Percentiles rank a stretch among this genome's conserved stretches.
Conservation (phyloP, 2,888 invertebrate species). For the Meteorus cinctellus region DNA sequence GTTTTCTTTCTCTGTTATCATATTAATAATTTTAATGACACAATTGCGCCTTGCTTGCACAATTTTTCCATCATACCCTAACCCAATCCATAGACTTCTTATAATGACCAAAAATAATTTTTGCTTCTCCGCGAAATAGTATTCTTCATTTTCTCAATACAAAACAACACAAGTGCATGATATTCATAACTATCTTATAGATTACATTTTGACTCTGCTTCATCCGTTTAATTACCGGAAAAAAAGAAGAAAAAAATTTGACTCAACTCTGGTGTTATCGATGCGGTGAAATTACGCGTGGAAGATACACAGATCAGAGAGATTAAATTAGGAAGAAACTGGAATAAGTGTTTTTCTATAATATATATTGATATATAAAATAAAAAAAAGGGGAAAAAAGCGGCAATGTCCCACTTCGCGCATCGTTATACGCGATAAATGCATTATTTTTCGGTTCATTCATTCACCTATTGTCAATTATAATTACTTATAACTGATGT, state of each 20-base stretch:
- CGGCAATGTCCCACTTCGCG: background rate
- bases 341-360: slow-evolving; percentile 9
- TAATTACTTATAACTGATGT: background rate
- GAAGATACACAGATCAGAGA: slow-evolving; percentile 27
- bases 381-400: background rate
- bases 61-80: slow-evolving; percentile 42
- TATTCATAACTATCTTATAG: background rate
- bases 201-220: background rate
- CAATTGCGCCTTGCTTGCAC: slow-evolving; percentile 21
- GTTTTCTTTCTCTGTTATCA: background rate
- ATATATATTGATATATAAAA: background rate
- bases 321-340: slow-evolving; percentile 29
- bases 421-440: slow-evolving; percentile 23
- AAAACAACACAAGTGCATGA: background rate
- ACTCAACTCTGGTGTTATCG: background rate
- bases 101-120: slow-evolving; percentile 3
- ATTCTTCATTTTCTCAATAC: background rate
- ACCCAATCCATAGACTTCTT: slow-evolving; percentile 61
- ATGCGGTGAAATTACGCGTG: background rate
- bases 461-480: background rate
- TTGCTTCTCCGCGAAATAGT: slow-evolving; percentile 24
- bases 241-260: background rate
- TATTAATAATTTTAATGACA: slow-evolving; percentile 10
- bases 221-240: background rate
- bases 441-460: slow-evolving; percentile 17